Percentiles rank a stretch among this genome's conserved stretches.
Conservation (phyloP, 2,113 vertebrate species). For the Dolichotis patagonum region DNA sequence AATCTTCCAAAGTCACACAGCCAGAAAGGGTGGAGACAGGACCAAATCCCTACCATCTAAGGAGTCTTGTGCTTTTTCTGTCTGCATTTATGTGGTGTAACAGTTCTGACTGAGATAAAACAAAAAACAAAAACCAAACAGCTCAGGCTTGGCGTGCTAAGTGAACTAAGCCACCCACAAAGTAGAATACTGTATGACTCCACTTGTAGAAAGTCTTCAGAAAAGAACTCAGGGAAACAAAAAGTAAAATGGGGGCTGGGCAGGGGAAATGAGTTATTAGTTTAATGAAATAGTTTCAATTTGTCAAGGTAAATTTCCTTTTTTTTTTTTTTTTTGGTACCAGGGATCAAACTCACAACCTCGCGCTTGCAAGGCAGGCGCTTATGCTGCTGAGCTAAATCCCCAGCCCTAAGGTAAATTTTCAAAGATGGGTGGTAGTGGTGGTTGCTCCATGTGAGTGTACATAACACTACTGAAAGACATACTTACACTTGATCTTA, state of each 20-base stretch:
- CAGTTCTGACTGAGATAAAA: background rate
- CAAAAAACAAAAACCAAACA: background rate
- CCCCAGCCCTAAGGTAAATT: no score
- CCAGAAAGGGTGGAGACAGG: background rate
- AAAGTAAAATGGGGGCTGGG: background rate
- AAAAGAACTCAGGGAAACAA: background rate
- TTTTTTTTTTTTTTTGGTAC: no score
- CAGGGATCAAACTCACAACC: no score
- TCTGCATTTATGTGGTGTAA: accelerated
- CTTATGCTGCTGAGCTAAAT: no score
- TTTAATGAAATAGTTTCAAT: background rate
- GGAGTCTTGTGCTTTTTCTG: background rate
- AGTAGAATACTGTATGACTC: background rate
- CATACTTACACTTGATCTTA: no score
- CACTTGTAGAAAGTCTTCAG: accelerated
- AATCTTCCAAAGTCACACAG: background rate
- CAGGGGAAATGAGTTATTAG: background rate
- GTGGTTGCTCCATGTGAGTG: background rate
- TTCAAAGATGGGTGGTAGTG: background rate
- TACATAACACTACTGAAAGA: background rate
- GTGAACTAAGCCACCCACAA: background rate
- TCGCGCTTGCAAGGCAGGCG: no score
- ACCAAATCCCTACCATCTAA: background rate
- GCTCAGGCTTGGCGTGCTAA: background rate
- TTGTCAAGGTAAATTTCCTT: background rate